Evolutionary conservation across 2,113 vertebrate genomes (phyloP).

Genomic region (Sarotherodon lohbergeri): DNA sequence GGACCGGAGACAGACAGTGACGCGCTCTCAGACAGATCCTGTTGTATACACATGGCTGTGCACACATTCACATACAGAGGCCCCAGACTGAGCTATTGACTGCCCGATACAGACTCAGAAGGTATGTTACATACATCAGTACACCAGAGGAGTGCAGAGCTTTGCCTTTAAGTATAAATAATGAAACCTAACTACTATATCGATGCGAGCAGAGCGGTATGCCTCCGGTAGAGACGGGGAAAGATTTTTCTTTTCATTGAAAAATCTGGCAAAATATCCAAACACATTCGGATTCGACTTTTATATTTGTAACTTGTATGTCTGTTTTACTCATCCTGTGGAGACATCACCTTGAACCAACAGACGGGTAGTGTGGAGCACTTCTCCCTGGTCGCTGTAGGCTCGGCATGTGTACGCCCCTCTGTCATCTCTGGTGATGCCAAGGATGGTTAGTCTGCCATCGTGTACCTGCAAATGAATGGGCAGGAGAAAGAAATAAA

Average conservation of each 20-base stretch:
- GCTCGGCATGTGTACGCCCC: constrained; percentile 95
- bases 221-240: neutral
- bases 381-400: constrained; percentile 96
- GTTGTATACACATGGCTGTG: constrained; percentile 40
- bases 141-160: constrained; percentile 4
- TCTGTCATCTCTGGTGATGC: constrained; percentile 87
- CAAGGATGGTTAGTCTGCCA: constrained; percentile 87
- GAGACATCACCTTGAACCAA: constrained; percentile 88
- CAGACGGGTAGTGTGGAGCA: constrained; percentile 91
- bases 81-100: constrained; percentile 52
- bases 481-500: neutral
- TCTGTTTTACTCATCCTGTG: neutral
- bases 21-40: constrained; percentile 28
- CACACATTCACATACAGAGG: constrained; percentile 1
- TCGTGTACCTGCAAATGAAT: constrained; percentile 78
- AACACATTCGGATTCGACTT: neutral
- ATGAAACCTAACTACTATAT: neutral
- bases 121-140: constrained; percentile 39
- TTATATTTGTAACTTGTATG: neutral
- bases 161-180: constrained; percentile 14
- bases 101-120: constrained; percentile 36
- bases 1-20: constrained; percentile 61
- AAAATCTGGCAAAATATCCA: neutral
- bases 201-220: neutral
- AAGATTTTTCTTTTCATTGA: neutral